These are phyloP conservation scores for Diaphora mendica DNA, from an alignment of 2,888 invertebrate species.

Conservation along the genomic window DNA sequence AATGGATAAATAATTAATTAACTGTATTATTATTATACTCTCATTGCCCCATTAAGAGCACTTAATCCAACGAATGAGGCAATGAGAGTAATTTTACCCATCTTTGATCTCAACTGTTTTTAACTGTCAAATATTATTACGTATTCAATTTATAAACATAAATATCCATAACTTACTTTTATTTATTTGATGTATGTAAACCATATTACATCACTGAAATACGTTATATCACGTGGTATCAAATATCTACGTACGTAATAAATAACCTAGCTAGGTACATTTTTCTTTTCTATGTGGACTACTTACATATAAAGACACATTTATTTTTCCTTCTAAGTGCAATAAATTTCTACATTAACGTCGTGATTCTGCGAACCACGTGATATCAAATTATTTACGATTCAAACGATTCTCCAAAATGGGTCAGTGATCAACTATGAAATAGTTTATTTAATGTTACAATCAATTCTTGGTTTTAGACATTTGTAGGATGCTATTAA, in stretches of 20 bases:
- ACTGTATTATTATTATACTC: no score
- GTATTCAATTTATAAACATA: background rate
- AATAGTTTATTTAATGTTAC: slow-evolving; percentile 50
- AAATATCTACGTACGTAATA: slow-evolving; percentile 12
- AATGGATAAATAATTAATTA: no score
- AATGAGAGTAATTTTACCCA: no score
- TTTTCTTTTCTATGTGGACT: slow-evolving; percentile 19
- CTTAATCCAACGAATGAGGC: no score
- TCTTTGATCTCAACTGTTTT: no score
- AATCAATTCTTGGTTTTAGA: slow-evolving; percentile 43
- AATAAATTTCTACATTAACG: slow-evolving; percentile 61
- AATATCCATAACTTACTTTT: no score
- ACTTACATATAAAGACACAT: slow-evolving; percentile 39
- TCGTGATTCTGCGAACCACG: slow-evolving; percentile 55
- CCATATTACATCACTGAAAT: background rate
- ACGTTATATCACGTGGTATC: slow-evolving; percentile 17
- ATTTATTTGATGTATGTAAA: slow-evolving; percentile 2
- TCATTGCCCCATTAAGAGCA: no score
- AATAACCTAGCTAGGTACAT: slow-evolving; percentile 26
- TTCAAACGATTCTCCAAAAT: slow-evolving; percentile 50
- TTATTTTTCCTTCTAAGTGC: slow-evolving; percentile 57
- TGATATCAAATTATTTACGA: slow-evolving; percentile 62
- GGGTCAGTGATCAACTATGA: slow-evolving; percentile 62
- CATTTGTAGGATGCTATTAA: background rate
- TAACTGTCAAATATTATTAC: background rate